phyloP scores from a whole-genome alignment of 2,888 invertebrate genomes.

The Leptarthrus brevirostris region DNA sequence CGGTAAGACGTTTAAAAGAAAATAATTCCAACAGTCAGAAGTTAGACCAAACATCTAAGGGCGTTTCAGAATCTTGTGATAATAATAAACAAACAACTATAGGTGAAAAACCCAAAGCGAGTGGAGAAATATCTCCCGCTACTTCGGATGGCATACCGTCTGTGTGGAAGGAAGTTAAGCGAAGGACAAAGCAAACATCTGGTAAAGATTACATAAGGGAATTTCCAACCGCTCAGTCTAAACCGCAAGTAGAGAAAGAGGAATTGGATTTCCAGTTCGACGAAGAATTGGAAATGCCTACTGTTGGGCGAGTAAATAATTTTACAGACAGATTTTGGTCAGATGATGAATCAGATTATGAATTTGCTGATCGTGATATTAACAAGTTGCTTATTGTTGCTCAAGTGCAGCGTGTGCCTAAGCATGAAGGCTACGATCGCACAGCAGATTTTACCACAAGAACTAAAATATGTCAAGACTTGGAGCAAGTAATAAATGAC shows the following conservation, averaged over 20 bases:
- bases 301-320: constrained; percentile 79
- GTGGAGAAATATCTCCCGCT: constrained; percentile 57
- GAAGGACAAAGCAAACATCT: constrained; percentile 71
- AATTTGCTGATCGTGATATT: constrained; percentile 92
- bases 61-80: too few relatives aligned
- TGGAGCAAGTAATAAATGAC: constrained; percentile 95
- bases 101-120: constrained; percentile 49
- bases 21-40: too few relatives aligned
- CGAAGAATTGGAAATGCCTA: constrained; percentile 89
- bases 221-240: constrained; percentile 59
- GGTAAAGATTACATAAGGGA: constrained; percentile 66
- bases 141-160: constrained; percentile 56
- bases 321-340: constrained; percentile 82
- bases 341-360: constrained; percentile 86
- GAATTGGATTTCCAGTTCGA: constrained; percentile 97
- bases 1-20: too few relatives aligned
- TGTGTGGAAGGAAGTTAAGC: constrained; percentile 71
- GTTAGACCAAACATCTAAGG: too few relatives aligned
- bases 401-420: constrained; percentile 76
- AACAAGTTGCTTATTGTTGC: constrained; percentile 96
- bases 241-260: constrained; percentile 71
- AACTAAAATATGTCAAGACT: constrained; percentile 93
- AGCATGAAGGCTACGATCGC: constrained; percentile 90
- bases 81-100: constrained; percentile 44
- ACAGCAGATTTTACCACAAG: constrained; percentile 90